These are phyloP conservation scores for Drosophila parvula DNA, from an alignment of 1,140 invertebrate genomes.

Conservation along the genomic window DNA sequence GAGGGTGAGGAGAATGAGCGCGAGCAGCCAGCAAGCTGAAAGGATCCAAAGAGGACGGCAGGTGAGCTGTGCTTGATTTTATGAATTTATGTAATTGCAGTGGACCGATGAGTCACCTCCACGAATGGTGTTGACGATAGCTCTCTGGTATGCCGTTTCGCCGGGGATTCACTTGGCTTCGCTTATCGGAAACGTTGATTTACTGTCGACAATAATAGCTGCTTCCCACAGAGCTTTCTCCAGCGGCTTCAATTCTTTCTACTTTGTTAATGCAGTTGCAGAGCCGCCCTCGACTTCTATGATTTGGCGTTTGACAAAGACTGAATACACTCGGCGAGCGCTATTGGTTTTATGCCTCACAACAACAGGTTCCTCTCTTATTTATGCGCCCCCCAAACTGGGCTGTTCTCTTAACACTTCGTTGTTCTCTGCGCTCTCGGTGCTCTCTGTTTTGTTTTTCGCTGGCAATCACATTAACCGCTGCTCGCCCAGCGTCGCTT, in stretches of 20 bases:
- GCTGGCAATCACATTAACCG: background rate
- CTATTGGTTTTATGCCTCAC: slow-evolving; percentile 18
- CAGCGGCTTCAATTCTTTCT: slow-evolving; percentile 3
- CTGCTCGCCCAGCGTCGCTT: slow-evolving; percentile 4
- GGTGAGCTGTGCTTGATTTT: slow-evolving; percentile 48
- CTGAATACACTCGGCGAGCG: slow-evolving; percentile 38
- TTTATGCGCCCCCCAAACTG: background rate
- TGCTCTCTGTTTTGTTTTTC: slow-evolving; percentile 10
- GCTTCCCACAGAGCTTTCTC: slow-evolving; percentile 42
- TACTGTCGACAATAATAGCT: background rate
- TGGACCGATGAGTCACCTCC: slow-evolving; percentile 68
- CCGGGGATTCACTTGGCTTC: slow-evolving; percentile 11
- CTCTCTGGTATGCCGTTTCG: slow-evolving; percentile 58
- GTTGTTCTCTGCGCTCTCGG: background rate
- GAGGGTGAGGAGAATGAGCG: slow-evolving; percentile 37
- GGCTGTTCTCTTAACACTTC: slow-evolving; percentile 18
- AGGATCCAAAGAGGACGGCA: slow-evolving; percentile 19
- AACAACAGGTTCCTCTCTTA: slow-evolving; percentile 20
- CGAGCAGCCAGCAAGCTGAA: slow-evolving; percentile 53
- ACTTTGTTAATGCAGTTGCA: slow-evolving; percentile 1
- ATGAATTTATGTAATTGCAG: slow-evolving; percentile 68
- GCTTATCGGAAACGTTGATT: slow-evolving; percentile 24
- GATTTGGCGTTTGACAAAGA: slow-evolving; percentile 27
- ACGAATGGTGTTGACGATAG: slow-evolving; percentile 27
- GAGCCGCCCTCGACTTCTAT: slow-evolving; percentile 11